Evolutionary conservation across 2,888 invertebrate species (phyloP).

Genomic region (Dione vanillae): DNA sequence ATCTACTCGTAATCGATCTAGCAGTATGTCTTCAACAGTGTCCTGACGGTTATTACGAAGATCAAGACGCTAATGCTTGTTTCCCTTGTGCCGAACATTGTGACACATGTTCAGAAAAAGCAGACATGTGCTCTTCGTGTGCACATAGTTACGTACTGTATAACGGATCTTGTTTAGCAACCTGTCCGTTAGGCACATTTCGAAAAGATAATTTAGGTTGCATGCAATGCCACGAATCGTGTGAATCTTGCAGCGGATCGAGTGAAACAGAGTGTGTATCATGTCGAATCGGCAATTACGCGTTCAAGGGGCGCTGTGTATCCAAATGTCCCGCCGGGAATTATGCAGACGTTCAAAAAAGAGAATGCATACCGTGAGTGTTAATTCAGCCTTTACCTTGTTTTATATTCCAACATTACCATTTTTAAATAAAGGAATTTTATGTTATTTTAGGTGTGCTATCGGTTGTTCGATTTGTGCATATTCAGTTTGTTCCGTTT

Average conservation of each 20-base stretch:
- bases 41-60: constrained; percentile 94
- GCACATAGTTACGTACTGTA: constrained; percentile 94
- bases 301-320: constrained; percentile 89
- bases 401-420: constrained; percentile 42
- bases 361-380: constrained; percentile 88
- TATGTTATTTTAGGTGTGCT: constrained; percentile 84
- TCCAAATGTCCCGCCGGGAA: constrained; percentile 89
- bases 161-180: constrained; percentile 92
- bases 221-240: constrained; percentile 90
- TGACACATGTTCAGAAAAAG: constrained; percentile 92
- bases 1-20: constrained; percentile 91
- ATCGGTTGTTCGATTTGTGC: constrained; percentile 91
- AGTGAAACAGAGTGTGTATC: constrained; percentile 91
- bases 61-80: constrained; percentile 90
- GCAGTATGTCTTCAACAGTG: constrained; percentile 94
- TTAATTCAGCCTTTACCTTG: constrained; percentile 38
- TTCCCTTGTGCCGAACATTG: constrained; percentile 95
- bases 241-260: constrained; percentile 92
- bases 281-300: constrained; percentile 89
- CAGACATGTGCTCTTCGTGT: constrained; percentile 93
- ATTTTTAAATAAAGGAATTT: constrained; percentile 43
- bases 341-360: constrained; percentile 90
- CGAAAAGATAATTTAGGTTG: constrained; percentile 95
- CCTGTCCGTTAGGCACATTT: constrained; percentile 92
- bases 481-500: constrained; percentile 89